A percentile compares a stretch with the other conserved stretches of the same genome.
Conservation (phyloP, 2,113 vertebrate species). For the Neomonachus schauinslandi region DNA sequence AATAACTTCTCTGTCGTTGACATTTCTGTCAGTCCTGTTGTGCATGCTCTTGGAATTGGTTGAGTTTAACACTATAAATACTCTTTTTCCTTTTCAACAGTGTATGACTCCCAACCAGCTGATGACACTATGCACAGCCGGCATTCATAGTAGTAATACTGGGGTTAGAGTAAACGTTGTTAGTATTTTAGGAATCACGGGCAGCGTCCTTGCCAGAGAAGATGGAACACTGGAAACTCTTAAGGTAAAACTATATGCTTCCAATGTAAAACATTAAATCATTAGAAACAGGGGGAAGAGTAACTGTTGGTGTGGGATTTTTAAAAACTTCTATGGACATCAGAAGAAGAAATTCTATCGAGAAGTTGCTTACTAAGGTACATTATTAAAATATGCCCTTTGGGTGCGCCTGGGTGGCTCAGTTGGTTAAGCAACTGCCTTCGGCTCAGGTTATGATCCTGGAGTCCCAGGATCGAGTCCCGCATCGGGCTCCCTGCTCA, state of each 20-base stretch:
- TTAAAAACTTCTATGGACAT: not conserved
- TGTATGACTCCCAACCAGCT: constrained; percentile 95
- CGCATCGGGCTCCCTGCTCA: too few relatives aligned
- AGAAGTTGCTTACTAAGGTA: not conserved
- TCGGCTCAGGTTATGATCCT: too few relatives aligned
- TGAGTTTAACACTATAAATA: rapidly evolving
- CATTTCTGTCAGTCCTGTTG: not conserved
- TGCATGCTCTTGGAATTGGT: not conserved
- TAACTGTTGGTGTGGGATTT: not conserved
- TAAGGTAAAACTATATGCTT: constrained; percentile 88
- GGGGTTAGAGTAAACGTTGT: constrained; percentile 94
- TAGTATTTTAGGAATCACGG: constrained; percentile 96
- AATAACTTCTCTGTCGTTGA: not conserved
- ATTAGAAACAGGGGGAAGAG: not conserved
- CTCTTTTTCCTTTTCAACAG: constrained; percentile 81
- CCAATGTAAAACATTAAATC: not conserved
- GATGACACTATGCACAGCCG: constrained; percentile 91
- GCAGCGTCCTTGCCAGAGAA: constrained; percentile 94
- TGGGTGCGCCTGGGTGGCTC: too few relatives aligned
- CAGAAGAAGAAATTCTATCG: not conserved
- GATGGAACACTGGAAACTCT: constrained; percentile 90
- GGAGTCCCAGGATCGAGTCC: too few relatives aligned
- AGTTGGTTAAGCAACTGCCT: too few relatives aligned
- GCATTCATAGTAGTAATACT: constrained; percentile 88
- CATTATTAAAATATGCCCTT: not conserved